phyloP scores from a whole-genome alignment of 2,888 invertebrate species.

The Tinea pellionella region DNA sequence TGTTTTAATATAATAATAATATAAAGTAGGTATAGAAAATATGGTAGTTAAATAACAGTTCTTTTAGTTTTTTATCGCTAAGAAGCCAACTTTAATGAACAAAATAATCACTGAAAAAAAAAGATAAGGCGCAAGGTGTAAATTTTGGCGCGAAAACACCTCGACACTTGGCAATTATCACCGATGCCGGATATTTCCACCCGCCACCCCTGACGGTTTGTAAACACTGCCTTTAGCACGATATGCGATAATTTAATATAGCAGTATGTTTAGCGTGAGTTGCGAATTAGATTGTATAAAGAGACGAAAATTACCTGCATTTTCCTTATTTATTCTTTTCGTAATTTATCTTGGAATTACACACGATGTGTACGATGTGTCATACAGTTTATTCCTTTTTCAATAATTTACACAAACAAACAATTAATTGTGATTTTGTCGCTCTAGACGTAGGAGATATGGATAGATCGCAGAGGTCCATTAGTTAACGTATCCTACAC shows the following conservation, averaged over 20 bases:
- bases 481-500: constrained; percentile 34
- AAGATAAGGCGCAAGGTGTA: constrained; percentile 41
- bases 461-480: constrained; percentile 5
- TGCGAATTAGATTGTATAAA: not conserved
- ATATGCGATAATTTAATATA: constrained; percentile 8
- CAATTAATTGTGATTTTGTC: not conserved
- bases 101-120: constrained; percentile 26
- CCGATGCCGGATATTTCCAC: constrained; percentile 41
- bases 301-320: not conserved
- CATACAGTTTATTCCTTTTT: too few species aligned
- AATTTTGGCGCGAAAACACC: constrained; percentile 41
- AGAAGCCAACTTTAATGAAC: too few species aligned
- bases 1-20: not conserved
- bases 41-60: too few species aligned
- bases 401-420: too few species aligned
- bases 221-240: constrained; percentile 8
- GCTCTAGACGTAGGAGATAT: not conserved
- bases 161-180: constrained; percentile 63
- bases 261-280: constrained; percentile 1
- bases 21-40: too few species aligned
- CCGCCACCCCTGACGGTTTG: constrained; percentile 15
- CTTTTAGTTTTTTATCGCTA: too few species aligned
- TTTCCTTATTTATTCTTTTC: constrained; percentile 1
- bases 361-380: not conserved
- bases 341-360: not conserved